Base-by-base conservation (phyloP, 1,140 invertebrate genomes). In the Theocolax elegans region DNA sequence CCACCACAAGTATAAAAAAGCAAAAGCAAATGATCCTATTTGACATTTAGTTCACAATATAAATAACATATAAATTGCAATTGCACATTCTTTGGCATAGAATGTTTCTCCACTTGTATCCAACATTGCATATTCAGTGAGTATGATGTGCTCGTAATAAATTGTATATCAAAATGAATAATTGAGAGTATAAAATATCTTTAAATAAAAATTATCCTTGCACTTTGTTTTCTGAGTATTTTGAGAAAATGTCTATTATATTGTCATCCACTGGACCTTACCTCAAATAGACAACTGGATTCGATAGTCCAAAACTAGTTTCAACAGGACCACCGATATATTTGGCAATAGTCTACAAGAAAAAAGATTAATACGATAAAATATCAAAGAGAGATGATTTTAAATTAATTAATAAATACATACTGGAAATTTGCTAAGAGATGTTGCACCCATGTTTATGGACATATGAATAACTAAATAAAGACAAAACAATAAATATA, bases 381-480 rank as follows among this genome's bases (percentile, higher is more conserved):
- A 35, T n/a, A n/a, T n/a, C 17, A 2, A 23, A 59, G 6, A 64
- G 35, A 71, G 19, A 62, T 38, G 44, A 46, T 49, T 56, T 12
- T 35, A 48, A 44, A 63, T 21, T 7, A 49, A 54, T 67, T 64
- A 19, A 44, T n/a, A 58, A 66, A 63, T 72, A 85, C 79, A 38
- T 72, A 85, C 84, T 79, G 75, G 75, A 58, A 81, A 71, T 23
- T 78, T 76, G 23, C 72, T 77, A 1, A 85, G 75, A 31, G 72
- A 78, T 60, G 80, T 80, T 40, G 81, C 81, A 12, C 91, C 91
- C 90, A 93, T 92, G 48, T 87, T 89, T 7, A 91, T 87, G 65
- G 88, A 84, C 88, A 93, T 91, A 74, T 93, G 92, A 74, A 93
- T 82, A 35, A 88, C 85, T 71, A 95, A 83, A 80, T 94, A 95